phyloP scores from a whole-genome alignment of 1,140 invertebrate species.

The Adoxophyes honmai region DNA sequence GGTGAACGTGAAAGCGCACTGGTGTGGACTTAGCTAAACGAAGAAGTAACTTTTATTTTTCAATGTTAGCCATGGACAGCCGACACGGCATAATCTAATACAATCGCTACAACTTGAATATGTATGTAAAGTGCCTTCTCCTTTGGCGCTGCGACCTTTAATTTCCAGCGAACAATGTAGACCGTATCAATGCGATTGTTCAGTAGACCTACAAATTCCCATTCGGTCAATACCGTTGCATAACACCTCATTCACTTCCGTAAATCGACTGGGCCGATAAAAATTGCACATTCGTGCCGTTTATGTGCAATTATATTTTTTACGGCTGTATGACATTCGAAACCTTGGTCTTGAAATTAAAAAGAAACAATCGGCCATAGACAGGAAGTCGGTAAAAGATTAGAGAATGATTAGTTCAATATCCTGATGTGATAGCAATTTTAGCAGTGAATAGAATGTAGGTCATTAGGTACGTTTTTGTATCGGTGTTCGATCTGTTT shows the following conservation, averaged over 20 bases:
- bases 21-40: too few species aligned
- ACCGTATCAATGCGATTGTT: too few species aligned
- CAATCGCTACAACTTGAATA: too few species aligned
- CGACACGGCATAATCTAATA: too few species aligned
- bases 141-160: too few species aligned
- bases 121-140: too few species aligned
- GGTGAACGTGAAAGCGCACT: too few species aligned
- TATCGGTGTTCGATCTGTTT: not conserved
- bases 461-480: constrained; percentile 13
- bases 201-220: too few species aligned
- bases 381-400: constrained; percentile 7
- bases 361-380: constrained; percentile 12
- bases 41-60: too few species aligned
- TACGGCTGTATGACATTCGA: not conserved
- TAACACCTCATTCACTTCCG: constrained; percentile 7
- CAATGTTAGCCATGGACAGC: too few species aligned
- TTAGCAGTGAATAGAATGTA: not conserved
- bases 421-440: constrained; percentile 2
- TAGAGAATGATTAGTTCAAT: not conserved
- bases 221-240: not conserved
- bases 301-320: constrained; percentile 8
- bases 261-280: not conserved
- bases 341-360: constrained; percentile 14
- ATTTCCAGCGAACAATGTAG: too few species aligned
- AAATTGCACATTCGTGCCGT: constrained; percentile 12